A percentile compares a stretch with the other conserved stretches of the same genome.
phyloP scores from a whole-genome alignment of 2,888 invertebrate genomes.

The Myopa tessellatipennis region DNA sequence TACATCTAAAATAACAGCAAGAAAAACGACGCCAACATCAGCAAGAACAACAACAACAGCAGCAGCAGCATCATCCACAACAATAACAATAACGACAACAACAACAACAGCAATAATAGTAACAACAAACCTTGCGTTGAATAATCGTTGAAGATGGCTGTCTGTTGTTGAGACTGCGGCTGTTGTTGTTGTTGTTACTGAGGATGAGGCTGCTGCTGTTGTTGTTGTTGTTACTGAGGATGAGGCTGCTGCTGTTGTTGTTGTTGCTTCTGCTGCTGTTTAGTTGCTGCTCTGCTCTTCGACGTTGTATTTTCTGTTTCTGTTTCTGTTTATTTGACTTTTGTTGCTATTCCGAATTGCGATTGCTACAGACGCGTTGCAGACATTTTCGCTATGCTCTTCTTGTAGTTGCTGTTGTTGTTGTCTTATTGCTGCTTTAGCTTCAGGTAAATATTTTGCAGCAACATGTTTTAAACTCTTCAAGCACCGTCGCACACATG shows the following conservation, averaged over 20 bases:
- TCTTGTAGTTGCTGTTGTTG: neutral
- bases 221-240: conserved; percentile 1
- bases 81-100: conserved; percentile 25
- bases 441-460: neutral
- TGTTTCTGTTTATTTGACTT: too few species aligned
- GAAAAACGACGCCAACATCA: conserved; percentile 17
- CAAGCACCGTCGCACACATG: neutral
- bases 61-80: conserved; percentile 3
- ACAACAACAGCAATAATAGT: neutral
- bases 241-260: conserved; percentile 6
- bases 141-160: conserved; percentile 47
- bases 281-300: conserved; percentile 21
- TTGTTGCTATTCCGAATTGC: conserved; percentile 1
- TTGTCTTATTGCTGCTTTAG: conserved; percentile 10
- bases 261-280: neutral
- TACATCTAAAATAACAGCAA: conserved; percentile 9
- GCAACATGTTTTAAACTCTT: conserved; percentile 10
- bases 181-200: conserved; percentile 6
- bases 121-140: conserved; percentile 33
- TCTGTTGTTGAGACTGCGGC: neutral
- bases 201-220: neutral
- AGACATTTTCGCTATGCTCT: neutral
- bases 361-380: neutral
- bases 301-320: too few species aligned
- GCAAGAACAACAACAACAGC: conserved; percentile 32